A percentile compares a stretch with the other conserved stretches of the same genome.
Conservation (phyloP, 1,140 invertebrate species). For the Bradynema listronoti region DNA sequence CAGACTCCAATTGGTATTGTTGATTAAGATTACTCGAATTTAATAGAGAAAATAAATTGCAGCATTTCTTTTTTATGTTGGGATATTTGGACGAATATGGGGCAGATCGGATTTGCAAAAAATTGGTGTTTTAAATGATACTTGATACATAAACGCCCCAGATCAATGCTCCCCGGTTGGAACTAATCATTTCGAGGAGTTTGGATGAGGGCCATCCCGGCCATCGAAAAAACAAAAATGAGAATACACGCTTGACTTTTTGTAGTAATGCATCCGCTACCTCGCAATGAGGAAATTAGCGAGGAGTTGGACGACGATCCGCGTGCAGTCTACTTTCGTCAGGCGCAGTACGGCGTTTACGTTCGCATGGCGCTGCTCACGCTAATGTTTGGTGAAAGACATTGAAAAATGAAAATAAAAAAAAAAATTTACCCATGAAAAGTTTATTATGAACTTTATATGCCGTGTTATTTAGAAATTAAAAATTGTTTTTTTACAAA, state of each 20-base stretch:
- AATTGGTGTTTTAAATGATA: too few relatives aligned
- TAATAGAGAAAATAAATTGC: background rate
- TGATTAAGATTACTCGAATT: background rate
- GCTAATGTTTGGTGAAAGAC: slow-evolving; percentile 68
- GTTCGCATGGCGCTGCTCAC: slow-evolving; percentile 92
- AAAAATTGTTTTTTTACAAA: too few relatives aligned
- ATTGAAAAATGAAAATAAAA: background rate
- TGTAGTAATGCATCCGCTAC: slow-evolving; percentile 94
- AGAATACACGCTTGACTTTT: slow-evolving; percentile 61
- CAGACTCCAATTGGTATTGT: background rate
- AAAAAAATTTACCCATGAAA: too few relatives aligned
- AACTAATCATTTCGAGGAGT: too few relatives aligned
- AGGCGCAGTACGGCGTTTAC: slow-evolving; percentile 94
- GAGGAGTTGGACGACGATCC: slow-evolving; percentile 88
- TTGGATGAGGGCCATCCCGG: too few relatives aligned
- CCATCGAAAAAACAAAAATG: background rate
- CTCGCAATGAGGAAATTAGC: slow-evolving; percentile 82
- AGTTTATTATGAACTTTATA: too few relatives aligned
- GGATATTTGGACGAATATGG: too few relatives aligned
- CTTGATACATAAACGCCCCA: too few relatives aligned
- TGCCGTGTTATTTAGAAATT: too few relatives aligned
- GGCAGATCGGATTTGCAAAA: too few relatives aligned
- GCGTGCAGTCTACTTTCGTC: slow-evolving; percentile 91
- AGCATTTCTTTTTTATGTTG: background rate
- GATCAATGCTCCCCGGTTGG: too few relatives aligned